phyloP scores from a whole-genome alignment of 2,888 invertebrate genomes.

The Rugalucina vietnamica region DNA sequence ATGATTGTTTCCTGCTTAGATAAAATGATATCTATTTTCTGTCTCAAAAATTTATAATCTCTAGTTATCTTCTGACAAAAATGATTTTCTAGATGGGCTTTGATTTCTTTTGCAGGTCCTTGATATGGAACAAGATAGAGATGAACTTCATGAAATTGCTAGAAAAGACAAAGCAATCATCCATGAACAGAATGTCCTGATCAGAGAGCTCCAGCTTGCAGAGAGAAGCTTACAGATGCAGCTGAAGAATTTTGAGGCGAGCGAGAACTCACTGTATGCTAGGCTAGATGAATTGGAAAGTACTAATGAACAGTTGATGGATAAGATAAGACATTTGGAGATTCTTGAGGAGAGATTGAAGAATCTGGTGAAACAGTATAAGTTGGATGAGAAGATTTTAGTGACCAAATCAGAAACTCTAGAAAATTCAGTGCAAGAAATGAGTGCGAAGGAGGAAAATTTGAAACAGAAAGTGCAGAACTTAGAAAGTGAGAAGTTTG shows the following conservation, averaged over 20 bases:
- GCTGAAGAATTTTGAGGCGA: slow-evolving; percentile 68
- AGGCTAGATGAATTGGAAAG: slow-evolving; percentile 75
- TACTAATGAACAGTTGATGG: slow-evolving; percentile 69
- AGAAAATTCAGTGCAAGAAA: slow-evolving; percentile 76
- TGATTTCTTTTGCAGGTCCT: slow-evolving; percentile 69
- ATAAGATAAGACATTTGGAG: slow-evolving; percentile 73
- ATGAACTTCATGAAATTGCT: slow-evolving; percentile 80
- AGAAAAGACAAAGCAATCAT: slow-evolving; percentile 80
- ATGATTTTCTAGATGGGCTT: too few relatives aligned
- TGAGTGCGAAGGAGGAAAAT: slow-evolving; percentile 75
- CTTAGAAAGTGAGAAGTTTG: slow-evolving; percentile 76
- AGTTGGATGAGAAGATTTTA: slow-evolving; percentile 76
- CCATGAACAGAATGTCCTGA: slow-evolving; percentile 80
- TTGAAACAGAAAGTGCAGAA: slow-evolving; percentile 74
- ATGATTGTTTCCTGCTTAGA: too few relatives aligned
- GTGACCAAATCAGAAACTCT: slow-evolving; percentile 73
- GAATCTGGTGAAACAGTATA: slow-evolving; percentile 74
- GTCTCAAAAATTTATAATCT: too few relatives aligned
- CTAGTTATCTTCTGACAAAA: too few relatives aligned
- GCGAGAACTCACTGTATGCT: slow-evolving; percentile 72
- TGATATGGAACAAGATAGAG: slow-evolving; percentile 80
- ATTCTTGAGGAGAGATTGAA: slow-evolving; percentile 73
- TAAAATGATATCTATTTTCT: too few relatives aligned
- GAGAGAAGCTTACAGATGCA: slow-evolving; percentile 79
- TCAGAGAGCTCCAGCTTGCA: slow-evolving; percentile 76